These are phyloP conservation scores for Lordiphosa mommai DNA, from an alignment of 1,140 invertebrate species.

Conservation along the genomic window DNA sequence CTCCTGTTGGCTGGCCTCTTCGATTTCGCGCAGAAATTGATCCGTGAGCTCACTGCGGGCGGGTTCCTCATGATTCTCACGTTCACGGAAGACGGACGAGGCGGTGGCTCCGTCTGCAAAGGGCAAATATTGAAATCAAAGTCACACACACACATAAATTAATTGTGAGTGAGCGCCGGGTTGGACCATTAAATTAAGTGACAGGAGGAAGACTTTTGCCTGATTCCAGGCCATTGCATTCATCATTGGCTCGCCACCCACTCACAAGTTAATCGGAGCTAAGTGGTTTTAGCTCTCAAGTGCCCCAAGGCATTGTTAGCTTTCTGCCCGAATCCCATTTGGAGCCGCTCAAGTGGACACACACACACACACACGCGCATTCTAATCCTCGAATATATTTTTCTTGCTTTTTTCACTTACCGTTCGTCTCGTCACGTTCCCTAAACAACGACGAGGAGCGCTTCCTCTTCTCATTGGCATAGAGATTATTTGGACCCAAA, in stretches of 20 bases:
- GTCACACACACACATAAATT: background rate
- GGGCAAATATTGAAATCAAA: background rate
- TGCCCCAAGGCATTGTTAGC: slow-evolving; percentile 57
- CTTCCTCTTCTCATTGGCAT: slow-evolving; percentile 62
- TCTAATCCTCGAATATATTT: background rate
- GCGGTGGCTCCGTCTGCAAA: slow-evolving; percentile 22
- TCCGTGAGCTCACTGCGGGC: slow-evolving; percentile 82
- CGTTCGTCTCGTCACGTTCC: slow-evolving; percentile 70
- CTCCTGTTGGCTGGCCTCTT: slow-evolving; percentile 78
- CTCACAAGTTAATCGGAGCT: slow-evolving; percentile 65
- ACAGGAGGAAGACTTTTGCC: slow-evolving; percentile 30
- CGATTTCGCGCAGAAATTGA: slow-evolving; percentile 82
- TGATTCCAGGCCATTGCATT: slow-evolving; percentile 69
- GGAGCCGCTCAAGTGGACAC: slow-evolving; percentile 49
- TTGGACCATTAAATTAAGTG: slow-evolving; percentile 72
- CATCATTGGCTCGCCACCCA: slow-evolving; percentile 45
- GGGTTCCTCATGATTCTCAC: slow-evolving; percentile 46
- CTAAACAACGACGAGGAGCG: slow-evolving; percentile 63
- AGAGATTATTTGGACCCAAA: slow-evolving; percentile 48
- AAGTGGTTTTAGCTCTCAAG: slow-evolving; percentile 71
- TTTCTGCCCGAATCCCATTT: slow-evolving; percentile 28
- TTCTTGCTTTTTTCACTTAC: slow-evolving; percentile 50
- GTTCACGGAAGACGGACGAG: slow-evolving; percentile 65
- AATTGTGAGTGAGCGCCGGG: slow-evolving; percentile 37
- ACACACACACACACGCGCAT: slow-evolving; percentile 11